phyloP scores from a whole-genome alignment of 2,888 invertebrate genomes.

The Maniola hyperantus region DNA sequence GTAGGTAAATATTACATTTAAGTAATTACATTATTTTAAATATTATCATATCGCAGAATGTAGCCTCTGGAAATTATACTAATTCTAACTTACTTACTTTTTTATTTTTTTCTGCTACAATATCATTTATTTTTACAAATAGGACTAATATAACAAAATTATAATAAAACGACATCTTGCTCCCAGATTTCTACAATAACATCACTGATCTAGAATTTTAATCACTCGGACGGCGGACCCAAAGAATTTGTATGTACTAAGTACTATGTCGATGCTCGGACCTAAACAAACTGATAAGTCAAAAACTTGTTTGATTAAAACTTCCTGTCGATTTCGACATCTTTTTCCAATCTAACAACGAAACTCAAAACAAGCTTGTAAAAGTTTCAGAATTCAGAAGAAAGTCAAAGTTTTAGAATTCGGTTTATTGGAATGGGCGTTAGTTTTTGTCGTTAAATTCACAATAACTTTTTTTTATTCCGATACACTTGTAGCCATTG shows the following conservation, averaged over 20 bases:
- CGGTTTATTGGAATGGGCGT: neutral
- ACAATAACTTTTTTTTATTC: neutral
- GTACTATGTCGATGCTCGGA: too few species aligned
- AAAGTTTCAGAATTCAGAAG: neutral
- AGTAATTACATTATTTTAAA: too few species aligned
- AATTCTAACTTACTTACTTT: neutral
- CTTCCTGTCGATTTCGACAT: conserved; percentile 2
- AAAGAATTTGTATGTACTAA: too few species aligned
- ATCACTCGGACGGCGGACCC: neutral
- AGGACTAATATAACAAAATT: neutral
- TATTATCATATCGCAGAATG: too few species aligned
- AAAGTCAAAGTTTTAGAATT: neutral
- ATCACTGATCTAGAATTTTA: neutral
- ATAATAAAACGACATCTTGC: conserved; percentile 3
- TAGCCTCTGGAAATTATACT: too few species aligned
- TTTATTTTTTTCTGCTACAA: neutral
- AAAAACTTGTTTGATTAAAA: conserved; percentile 19
- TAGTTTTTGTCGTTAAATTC: conserved; percentile 7
- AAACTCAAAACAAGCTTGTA: conserved; percentile 9
- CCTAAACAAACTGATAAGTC: neutral
- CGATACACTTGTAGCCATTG: too few species aligned
- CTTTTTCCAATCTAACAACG: neutral
- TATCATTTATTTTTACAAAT: neutral
- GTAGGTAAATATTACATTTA: too few species aligned
- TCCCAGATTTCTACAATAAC: neutral